phyloP scores from a whole-genome alignment of 2,113 vertebrate genomes.

The Rhynchomys soricoides region DNA sequence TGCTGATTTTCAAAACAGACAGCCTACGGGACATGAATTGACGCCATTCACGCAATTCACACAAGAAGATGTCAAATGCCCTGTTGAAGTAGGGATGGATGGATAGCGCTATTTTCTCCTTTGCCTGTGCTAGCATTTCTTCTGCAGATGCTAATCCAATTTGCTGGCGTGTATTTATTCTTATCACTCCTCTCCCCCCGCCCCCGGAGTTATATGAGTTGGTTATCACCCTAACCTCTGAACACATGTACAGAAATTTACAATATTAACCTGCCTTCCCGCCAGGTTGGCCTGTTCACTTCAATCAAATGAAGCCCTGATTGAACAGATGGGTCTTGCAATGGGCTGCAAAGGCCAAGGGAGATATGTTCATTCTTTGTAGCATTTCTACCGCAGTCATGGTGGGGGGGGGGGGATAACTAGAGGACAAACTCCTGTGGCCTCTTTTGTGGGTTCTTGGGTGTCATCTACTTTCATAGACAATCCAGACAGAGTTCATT shows the following conservation, averaged over 20 bases:
- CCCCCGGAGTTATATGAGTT: constrained; percentile 51
- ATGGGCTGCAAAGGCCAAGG: background rate
- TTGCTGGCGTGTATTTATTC: constrained; percentile 70
- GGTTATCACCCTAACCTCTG: constrained; percentile 68
- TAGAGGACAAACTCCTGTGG: background rate
- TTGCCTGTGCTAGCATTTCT: constrained; percentile 18
- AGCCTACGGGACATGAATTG: constrained; percentile 47
- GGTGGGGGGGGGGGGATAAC: constrained; percentile 1
- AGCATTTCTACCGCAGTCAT: constrained; percentile 30
- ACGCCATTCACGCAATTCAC: constrained; percentile 40
- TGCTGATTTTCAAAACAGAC: constrained; percentile 44
- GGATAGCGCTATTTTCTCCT: background rate
- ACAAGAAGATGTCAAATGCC: constrained; percentile 44
- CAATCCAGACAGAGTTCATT: background rate
- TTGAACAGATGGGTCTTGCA: constrained; percentile 75
- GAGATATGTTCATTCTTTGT: constrained; percentile 41
- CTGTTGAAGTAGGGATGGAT: constrained; percentile 7
- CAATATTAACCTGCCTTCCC: constrained; percentile 68
- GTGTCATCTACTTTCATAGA: background rate
- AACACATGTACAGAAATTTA: constrained; percentile 75
- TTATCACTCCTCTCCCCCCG: too few relatives aligned
- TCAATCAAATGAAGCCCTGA: constrained; percentile 59
- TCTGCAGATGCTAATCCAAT: constrained; percentile 66
- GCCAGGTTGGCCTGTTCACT: constrained; percentile 66
- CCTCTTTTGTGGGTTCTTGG: background rate